Conservation (phyloP, 2,797 vertebrate genomes). For the Intellagama lesueurii region DNA sequence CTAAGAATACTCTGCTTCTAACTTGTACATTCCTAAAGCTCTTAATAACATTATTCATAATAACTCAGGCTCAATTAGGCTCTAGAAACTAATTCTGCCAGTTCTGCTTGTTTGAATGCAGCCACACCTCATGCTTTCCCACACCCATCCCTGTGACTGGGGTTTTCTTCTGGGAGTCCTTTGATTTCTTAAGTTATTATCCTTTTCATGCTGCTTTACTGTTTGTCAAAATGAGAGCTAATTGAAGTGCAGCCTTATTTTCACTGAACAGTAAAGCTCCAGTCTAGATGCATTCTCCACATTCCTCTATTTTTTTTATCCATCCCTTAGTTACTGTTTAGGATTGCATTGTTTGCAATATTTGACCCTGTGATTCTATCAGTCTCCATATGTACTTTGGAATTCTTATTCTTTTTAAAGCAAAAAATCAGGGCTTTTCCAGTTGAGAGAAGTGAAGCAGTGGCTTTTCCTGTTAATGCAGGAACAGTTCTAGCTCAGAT, state of each 20-base stretch:
- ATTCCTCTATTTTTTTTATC: constrained; percentile 40
- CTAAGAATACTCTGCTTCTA: background rate
- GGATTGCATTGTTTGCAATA: constrained; percentile 10
- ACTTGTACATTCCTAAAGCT: background rate
- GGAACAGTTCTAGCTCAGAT: background rate
- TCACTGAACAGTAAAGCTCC: constrained; percentile 35
- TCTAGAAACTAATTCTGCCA: background rate
- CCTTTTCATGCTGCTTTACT: constrained; percentile 20
- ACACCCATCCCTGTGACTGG: background rate
- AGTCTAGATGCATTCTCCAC: constrained; percentile 40
- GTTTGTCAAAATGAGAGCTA: background rate
- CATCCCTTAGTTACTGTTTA: constrained; percentile 44
- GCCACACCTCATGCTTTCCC: background rate
- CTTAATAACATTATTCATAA: background rate
- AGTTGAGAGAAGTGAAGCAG: background rate
- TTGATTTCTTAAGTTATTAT: background rate
- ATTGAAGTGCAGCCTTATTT: constrained; percentile 24
- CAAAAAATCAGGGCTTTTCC: background rate
- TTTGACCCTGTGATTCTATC: constrained; percentile 10
- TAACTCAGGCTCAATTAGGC: background rate
- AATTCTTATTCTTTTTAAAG: background rate
- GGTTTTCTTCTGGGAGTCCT: constrained; percentile 3
- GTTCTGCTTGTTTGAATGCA: constrained; percentile 1
- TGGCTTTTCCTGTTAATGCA: background rate
- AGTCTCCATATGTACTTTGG: background rate